A percentile compares a stretch with the other conserved stretches of the same genome.
These are phyloP conservation scores for Monarcha castaneiventris DNA, from an alignment of 2,113 vertebrate genomes.

Conservation along the genomic window DNA sequence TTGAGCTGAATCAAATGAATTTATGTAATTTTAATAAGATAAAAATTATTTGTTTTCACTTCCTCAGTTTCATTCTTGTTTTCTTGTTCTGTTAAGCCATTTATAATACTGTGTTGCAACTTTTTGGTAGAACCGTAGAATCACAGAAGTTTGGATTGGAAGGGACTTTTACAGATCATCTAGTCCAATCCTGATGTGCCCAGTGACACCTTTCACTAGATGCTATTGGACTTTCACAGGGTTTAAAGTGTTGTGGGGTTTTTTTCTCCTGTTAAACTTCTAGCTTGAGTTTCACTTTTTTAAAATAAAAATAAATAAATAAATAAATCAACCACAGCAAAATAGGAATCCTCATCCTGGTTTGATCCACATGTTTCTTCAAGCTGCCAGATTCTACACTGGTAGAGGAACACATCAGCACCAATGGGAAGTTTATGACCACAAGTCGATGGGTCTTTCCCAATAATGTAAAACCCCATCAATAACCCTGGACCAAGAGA, in stretches of 20 bases:
- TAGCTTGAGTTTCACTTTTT: neutral
- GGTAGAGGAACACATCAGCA: neutral
- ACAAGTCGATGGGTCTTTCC: neutral
- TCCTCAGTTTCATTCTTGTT: neutral
- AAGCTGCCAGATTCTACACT: neutral
- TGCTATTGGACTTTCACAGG: neutral
- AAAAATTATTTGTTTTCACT: neutral
- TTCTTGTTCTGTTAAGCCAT: neutral
- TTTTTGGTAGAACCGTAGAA: neutral
- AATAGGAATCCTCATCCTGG: neutral
- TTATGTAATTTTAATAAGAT: neutral
- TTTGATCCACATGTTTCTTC: neutral
- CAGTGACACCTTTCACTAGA: neutral
- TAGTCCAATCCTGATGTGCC: neutral
- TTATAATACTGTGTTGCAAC: neutral
- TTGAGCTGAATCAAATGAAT: neutral
- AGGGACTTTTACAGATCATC: neutral
- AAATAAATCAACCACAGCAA: neutral
- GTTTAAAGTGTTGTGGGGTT: neutral
- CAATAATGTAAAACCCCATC: fast-evolving
- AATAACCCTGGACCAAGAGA: fast-evolving
- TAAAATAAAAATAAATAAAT: neutral
- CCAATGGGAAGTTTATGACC: fast-evolving
- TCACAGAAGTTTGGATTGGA: neutral
- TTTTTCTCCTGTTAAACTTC: neutral